Percentiles rank a stretch among this genome's conserved stretches.
Conservation (phyloP, 2,113 vertebrate species). For the Hippocampus mohnikei region DNA sequence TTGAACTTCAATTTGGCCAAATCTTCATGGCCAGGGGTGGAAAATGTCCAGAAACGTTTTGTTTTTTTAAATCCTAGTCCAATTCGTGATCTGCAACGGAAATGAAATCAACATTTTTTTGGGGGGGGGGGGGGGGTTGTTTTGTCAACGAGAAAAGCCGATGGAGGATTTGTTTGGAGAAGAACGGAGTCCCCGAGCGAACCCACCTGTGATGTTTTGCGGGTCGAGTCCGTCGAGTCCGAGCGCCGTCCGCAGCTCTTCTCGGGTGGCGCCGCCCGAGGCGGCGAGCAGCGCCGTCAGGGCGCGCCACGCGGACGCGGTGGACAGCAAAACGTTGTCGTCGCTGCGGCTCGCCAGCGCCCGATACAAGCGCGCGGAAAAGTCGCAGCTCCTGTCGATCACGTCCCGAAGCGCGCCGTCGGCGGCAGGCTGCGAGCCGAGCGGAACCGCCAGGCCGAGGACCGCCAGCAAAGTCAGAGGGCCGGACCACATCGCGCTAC, state of each 20-base stretch:
- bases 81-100: too few species aligned
- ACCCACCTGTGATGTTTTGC: conserved; percentile 39
- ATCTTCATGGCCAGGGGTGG: too few species aligned
- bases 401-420: conserved; percentile 49
- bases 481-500: background rate
- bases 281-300: conserved; percentile 68
- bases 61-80: too few species aligned
- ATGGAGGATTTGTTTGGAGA: too few species aligned
- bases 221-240: conserved; percentile 52
- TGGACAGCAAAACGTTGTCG: conserved; percentile 79
- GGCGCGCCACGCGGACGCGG: conserved; percentile 62
- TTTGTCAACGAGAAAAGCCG: too few species aligned
- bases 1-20: too few species aligned
- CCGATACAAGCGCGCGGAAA: conserved; percentile 80
- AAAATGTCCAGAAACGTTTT: too few species aligned
- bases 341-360: conserved; percentile 76
- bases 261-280: conserved; percentile 61
- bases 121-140: too few species aligned
- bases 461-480: background rate
- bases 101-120: too few species aligned
- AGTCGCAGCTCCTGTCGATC: conserved; percentile 66
- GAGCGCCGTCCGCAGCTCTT: conserved; percentile 72
- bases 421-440: background rate
- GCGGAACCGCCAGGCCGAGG: conserved; percentile 21
- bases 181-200: too few species aligned